Base-by-base conservation (phyloP, 2,113 vertebrate species). In the Ictidomys tridecemlineatus region DNA sequence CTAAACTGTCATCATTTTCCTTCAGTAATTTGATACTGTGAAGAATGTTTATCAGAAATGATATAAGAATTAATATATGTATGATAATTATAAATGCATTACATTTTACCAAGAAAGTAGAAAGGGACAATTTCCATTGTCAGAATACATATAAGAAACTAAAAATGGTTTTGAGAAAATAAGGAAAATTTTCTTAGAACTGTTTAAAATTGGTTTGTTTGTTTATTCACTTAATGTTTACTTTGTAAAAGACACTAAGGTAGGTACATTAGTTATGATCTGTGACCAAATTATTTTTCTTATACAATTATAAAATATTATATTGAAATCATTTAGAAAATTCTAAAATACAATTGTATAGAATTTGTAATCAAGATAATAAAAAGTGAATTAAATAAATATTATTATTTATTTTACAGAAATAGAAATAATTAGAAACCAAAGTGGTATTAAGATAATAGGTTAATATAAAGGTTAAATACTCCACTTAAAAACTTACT, bases 131-230 rank as follows among this genome's bases (percentile, higher is more conserved):
- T 78, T 63, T 94, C 16, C 7, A 22, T 12, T 58, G 51, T 48
- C 39, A 76, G 45, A 94, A 95, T 74, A 67, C 73, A 84, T 34
- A 67, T 45, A 11, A 28, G 34, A 74, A 94, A 94, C 34, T 77
- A 48, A 82, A 91, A 70, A 34, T 76, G 4, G 20, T 48, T 53
- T 80, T 90, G 20, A 72, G 32, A 16, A 77, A 90, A 85, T 90
- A 56, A 53, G 56, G 26, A 79, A 91, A 88, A 37, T 34, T 79
- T 2, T 84, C 14, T 92, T 53, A 5, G 78, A 67, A 83, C 11
- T 48, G 18, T 48, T 84, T 87, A 73, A 94, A 88, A 90, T 82
- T 34, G 6, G 1, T n/a, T 89, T 51, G 2, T 65, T 53, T 4
- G 14, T 37, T 93, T 34, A 61, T 30, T 80, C 42, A 89, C 1